These are phyloP conservation scores for Chlorodrepanis virens DNA, from an alignment of 2,113 vertebrate genomes.

Conservation along the genomic window DNA sequence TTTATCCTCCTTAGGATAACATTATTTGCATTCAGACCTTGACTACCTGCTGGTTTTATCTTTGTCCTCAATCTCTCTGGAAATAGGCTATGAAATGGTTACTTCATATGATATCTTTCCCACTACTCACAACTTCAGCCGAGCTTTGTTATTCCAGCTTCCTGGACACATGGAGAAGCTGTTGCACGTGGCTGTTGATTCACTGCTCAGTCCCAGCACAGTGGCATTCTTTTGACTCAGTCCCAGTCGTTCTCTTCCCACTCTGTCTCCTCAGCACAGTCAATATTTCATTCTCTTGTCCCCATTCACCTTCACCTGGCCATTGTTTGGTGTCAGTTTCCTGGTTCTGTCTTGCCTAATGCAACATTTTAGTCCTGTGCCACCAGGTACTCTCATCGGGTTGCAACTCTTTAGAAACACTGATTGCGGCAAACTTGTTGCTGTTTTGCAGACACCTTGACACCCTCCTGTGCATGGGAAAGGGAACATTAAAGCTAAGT, in stretches of 20 bases:
- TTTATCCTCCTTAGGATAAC: background rate
- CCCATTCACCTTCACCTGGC: conserved; percentile 1
- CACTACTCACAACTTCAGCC: background rate
- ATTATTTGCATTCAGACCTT: background rate
- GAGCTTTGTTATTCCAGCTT: background rate
- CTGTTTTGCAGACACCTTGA: background rate
- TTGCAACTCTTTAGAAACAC: background rate
- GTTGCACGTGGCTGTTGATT: background rate
- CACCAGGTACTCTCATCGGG: background rate
- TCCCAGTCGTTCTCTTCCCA: background rate
- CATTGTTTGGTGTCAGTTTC: background rate
- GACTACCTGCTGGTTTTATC: background rate
- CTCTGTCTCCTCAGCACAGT: background rate
- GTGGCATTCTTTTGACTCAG: conserved; percentile 24
- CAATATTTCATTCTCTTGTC: background rate
- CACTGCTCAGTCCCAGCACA: background rate
- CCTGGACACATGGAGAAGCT: background rate
- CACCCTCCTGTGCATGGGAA: background rate
- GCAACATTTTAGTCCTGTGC: background rate
- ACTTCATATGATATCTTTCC: background rate
- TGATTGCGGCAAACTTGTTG: background rate
- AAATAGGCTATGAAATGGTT: background rate
- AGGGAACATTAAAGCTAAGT: background rate
- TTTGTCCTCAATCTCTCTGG: background rate
- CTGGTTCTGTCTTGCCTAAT: background rate